phyloP scores from a whole-genome alignment of 2,888 invertebrate genomes.

The Sminthurides aquaticus region DNA sequence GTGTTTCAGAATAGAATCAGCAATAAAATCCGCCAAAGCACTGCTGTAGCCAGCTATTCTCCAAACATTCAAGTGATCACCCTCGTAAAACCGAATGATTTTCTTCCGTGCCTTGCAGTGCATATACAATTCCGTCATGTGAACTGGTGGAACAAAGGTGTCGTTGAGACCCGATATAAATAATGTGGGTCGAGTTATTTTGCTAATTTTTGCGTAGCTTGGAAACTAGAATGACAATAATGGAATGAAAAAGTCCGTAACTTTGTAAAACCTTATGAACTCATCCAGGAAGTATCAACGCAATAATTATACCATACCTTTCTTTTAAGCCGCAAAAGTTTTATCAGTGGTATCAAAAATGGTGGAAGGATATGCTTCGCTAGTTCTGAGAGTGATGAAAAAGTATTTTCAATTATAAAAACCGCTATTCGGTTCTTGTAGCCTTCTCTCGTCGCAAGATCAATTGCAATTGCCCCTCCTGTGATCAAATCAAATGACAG shows the following conservation, averaged over 20 bases:
- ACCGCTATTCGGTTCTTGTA: conserved; percentile 6
- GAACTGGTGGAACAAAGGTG: conserved; percentile 2
- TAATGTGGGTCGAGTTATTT: conserved; percentile 1
- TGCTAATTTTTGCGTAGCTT: conserved; percentile 5
- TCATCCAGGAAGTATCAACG: too few relatives aligned
- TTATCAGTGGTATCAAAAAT: background rate
- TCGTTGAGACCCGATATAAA: conserved; percentile 10
- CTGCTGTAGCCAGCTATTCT: background rate
- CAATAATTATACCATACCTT: background rate
- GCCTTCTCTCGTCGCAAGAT: background rate
- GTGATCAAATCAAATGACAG: background rate
- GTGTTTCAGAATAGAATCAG: background rate
- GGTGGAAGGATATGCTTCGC: background rate
- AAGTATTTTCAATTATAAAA: conserved; percentile 15
- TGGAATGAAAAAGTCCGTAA: too few relatives aligned
- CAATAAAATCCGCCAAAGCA: background rate
- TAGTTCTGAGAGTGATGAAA: conserved; percentile 3
- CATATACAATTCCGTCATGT: conserved; percentile 14
- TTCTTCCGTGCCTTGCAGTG: conserved; percentile 11
- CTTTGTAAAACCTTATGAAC: too few relatives aligned
- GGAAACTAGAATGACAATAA: too few relatives aligned
- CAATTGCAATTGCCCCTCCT: conserved; percentile 15
- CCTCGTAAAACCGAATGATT: conserved; percentile 7
- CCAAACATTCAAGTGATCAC: conserved; percentile 13
- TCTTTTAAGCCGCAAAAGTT: background rate